These are phyloP conservation scores for Mesoclemmys tuberculata DNA, from an alignment of 2,113 vertebrate species.

Conservation along the genomic window DNA sequence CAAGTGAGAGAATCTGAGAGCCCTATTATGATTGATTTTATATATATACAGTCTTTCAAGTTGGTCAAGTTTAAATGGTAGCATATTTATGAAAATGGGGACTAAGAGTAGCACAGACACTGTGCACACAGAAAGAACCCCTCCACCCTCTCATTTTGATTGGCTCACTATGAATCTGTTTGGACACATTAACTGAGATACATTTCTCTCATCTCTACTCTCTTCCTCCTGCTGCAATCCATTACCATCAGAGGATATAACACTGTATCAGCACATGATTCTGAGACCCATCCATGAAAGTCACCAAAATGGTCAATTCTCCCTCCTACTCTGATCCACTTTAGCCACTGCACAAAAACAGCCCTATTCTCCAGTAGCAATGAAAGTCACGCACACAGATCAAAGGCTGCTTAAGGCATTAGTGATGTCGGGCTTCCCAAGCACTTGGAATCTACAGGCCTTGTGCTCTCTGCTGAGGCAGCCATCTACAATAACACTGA, in stretches of 20 bases:
- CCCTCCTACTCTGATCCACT: not conserved
- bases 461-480: not conserved
- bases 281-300: not conserved
- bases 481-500: not conserved
- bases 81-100: not conserved
- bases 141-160: not conserved
- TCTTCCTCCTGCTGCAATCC: not conserved
- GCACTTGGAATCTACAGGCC: not conserved
- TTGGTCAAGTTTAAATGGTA: not conserved
- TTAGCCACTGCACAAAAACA: slow-evolving; percentile 5
- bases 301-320: not conserved
- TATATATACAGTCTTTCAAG: too few species aligned
- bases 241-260: not conserved
- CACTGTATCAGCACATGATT: not conserved
- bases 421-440: not conserved
- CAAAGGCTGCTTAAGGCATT: not conserved
- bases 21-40: too few species aligned
- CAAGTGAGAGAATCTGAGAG: not conserved
- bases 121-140: not conserved
- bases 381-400: not conserved
- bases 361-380: not conserved
- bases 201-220: not conserved
- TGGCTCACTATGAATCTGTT: not conserved
- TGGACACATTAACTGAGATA: not conserved
- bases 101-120: not conserved